A percentile compares a stretch with the other conserved stretches of the same genome.
Conservation (phyloP, 2,113 vertebrate species). For the Saccopteryx bilineata region DNA sequence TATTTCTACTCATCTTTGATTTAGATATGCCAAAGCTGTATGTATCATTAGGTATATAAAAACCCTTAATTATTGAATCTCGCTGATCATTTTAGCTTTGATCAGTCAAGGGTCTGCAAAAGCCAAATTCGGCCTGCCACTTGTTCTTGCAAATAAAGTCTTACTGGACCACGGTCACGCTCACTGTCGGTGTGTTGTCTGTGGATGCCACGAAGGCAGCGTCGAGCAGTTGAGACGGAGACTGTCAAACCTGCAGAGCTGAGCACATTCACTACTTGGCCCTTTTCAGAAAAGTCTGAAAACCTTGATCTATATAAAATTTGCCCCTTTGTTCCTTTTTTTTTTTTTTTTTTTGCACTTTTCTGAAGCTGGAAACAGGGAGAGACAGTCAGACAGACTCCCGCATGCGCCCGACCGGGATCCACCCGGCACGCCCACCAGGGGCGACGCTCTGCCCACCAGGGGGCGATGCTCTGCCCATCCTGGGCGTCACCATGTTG, state of each 20-base stretch:
- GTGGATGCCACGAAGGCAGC: neutral
- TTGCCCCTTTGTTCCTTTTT: neutral
- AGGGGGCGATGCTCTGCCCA: no score
- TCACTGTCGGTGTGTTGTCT: neutral
- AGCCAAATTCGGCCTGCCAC: neutral
- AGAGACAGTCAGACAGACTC: no score
- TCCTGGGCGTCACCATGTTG: no score
- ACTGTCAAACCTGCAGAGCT: neutral
- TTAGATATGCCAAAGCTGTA: constrained; percentile 28
- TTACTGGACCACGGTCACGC: neutral
- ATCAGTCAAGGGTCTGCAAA: neutral
- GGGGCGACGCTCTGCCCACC: no score
- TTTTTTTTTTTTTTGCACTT: no score
- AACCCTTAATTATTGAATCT: neutral
- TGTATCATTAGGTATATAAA: neutral
- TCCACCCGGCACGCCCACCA: no score
- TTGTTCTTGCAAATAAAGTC: constrained; percentile 36
- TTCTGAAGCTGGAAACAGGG: no score
- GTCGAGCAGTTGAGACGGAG: neutral
- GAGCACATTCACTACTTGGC: neutral
- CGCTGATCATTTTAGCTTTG: neutral
- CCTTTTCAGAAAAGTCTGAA: neutral
- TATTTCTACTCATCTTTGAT: neutral
- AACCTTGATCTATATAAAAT: neutral
- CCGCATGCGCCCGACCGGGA: no score